Conservation (phyloP, 2,888 invertebrate species). For the Leucophora obtusa region DNA sequence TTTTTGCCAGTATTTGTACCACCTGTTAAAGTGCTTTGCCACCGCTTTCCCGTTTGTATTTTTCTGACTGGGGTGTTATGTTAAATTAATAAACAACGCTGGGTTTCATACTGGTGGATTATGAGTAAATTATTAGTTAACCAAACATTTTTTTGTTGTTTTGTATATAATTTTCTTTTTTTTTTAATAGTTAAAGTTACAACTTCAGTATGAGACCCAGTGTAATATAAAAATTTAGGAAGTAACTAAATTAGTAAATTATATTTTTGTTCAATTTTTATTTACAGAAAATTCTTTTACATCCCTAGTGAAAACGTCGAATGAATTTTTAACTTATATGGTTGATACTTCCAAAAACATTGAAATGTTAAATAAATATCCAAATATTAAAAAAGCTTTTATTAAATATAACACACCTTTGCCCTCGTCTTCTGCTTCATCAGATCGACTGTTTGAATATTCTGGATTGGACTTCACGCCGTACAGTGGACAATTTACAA, state of each 20-base stretch:
- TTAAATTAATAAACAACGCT: too few relatives aligned
- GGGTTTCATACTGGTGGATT: too few relatives aligned
- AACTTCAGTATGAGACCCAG: too few relatives aligned
- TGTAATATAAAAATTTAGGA: too few relatives aligned
- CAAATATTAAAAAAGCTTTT: slow-evolving; percentile 1
- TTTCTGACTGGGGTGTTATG: too few relatives aligned
- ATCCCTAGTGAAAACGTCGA: not conserved
- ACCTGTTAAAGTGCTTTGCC: too few relatives aligned
- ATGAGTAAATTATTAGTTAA: too few relatives aligned
- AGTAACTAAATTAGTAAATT: not conserved
- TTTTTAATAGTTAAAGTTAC: too few relatives aligned
- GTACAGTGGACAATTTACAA: not conserved
- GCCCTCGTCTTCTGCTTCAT: not conserved
- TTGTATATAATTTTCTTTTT: too few relatives aligned
- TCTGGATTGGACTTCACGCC: not conserved
- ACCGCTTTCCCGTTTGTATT: too few relatives aligned
- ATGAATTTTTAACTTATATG: slow-evolving; percentile 2
- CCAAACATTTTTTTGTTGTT: too few relatives aligned
- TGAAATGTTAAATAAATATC: slow-evolving; percentile 1
- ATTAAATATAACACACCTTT: not conserved
- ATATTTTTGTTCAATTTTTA: not conserved
- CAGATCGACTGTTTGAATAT: not conserved
- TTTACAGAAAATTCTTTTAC: not conserved
- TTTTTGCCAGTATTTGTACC: too few relatives aligned
- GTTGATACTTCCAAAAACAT: not conserved